Evolutionary conservation across 1,140 invertebrate genomes (phyloP).

Genomic region (Neodiprion pinetum): DNA sequence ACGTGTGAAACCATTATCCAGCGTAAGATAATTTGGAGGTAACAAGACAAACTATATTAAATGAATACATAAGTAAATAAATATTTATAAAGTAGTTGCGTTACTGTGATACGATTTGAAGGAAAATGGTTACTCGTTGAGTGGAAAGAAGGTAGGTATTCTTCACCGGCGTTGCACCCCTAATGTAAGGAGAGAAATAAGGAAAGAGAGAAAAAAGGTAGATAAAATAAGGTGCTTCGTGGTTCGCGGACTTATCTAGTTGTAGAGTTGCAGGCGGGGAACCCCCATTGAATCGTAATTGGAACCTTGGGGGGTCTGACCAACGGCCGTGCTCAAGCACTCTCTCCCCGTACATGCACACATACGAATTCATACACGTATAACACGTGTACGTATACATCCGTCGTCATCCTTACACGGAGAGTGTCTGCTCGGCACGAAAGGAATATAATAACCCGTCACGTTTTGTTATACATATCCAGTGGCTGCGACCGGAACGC

Average conservation of each 20-base stretch:
- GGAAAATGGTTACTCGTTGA: too few species aligned
- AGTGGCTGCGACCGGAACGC: conserved; percentile 6
- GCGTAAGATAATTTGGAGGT: too few species aligned
- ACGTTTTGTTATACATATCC: conserved; percentile 15
- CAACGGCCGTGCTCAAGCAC: conserved; percentile 55
- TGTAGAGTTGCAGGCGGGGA: background rate
- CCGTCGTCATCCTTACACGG: conserved; percentile 40
- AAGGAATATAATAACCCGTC: conserved; percentile 39
- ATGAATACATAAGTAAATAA: too few species aligned
- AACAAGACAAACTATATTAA: too few species aligned
- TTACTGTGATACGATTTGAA: too few species aligned
- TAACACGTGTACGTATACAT: background rate
- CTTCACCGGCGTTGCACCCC: too few species aligned
- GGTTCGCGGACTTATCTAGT: background rate
- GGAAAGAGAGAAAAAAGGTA: background rate
- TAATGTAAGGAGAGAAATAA: background rate
- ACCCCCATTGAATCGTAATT: conserved; percentile 46
- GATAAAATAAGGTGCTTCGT: background rate
- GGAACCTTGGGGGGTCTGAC: conserved; percentile 48
- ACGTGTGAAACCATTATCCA: too few species aligned
- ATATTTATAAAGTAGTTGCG: too few species aligned
- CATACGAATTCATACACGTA: too few species aligned
- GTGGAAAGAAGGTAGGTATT: too few species aligned
- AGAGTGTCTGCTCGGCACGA: conserved; percentile 43
- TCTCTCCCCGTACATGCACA: conserved; percentile 41